Evolutionary conservation across 2,888 invertebrate species (phyloP).

Genomic region (Margaritifera margaritifera): DNA sequence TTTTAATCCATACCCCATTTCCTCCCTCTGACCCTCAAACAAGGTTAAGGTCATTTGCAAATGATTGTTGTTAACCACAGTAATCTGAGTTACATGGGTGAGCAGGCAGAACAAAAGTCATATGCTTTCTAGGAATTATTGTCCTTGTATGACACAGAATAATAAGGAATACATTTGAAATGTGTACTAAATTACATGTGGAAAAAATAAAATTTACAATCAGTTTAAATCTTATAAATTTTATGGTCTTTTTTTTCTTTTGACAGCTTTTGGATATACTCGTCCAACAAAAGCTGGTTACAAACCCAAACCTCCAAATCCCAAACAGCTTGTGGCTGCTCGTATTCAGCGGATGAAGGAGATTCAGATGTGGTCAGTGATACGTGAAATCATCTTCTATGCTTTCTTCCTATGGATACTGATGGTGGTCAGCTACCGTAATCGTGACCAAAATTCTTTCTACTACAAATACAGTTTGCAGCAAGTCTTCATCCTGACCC

Average conservation of each 20-base stretch:
- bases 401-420: conserved; percentile 74
- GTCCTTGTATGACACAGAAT: neutral
- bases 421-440: conserved; percentile 73
- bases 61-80: no score
- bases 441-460: conserved; percentile 71
- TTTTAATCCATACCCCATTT: no score
- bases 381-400: conserved; percentile 74
- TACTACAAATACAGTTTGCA: conserved; percentile 71
- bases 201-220: neutral
- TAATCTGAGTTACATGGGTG: no score
- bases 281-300: conserved; percentile 62
- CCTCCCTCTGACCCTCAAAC: no score
- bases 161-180: neutral
- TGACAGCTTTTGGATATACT: conserved; percentile 48
- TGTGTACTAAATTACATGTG: neutral
- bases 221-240: neutral
- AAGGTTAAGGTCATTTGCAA: no score
- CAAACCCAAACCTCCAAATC: conserved; percentile 71
- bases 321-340: conserved; percentile 66
- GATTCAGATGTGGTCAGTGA: conserved; percentile 73
- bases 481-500: conserved; percentile 58
- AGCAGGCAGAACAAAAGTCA: neutral
- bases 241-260: neutral
- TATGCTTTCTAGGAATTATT: neutral
- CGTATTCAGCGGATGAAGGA: conserved; percentile 72